phyloP scores from a whole-genome alignment of 2,888 invertebrate species.

The Mechanitis messenoides region DNA sequence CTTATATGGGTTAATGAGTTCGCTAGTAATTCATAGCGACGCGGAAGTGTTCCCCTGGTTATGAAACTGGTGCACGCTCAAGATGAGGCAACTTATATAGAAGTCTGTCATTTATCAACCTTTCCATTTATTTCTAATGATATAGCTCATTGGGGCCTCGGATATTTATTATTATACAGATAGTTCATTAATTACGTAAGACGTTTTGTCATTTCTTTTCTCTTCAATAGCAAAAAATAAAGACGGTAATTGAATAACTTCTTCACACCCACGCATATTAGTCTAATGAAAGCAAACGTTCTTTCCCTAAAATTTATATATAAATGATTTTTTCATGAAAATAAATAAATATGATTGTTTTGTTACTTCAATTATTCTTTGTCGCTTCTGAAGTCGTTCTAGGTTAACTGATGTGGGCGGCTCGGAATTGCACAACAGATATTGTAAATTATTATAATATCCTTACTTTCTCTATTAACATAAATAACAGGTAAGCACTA shows the following conservation, averaged over 20 bases:
- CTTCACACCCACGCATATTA: constrained; percentile 2
- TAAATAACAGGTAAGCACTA: no score
- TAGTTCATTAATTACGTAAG: constrained; percentile 5
- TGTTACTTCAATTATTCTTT: background rate
- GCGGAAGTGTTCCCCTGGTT: constrained; percentile 46
- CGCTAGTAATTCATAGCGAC: constrained; percentile 64
- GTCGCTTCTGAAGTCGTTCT: no score
- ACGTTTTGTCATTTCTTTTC: constrained; percentile 6
- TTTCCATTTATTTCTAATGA: constrained; percentile 24
- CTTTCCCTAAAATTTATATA: constrained; percentile 1
- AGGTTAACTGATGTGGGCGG: no score
- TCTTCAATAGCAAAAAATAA: constrained; percentile 1
- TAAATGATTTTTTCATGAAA: background rate
- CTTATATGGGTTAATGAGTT: constrained; percentile 70
- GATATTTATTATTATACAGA: constrained; percentile 13
- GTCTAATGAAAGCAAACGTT: constrained; percentile 5
- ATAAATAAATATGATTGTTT: background rate
- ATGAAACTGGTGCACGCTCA: constrained; percentile 28
- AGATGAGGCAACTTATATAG: constrained; percentile 27
- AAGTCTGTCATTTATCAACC: constrained; percentile 28
- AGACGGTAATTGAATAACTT: constrained; percentile 4
- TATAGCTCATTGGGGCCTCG: constrained; percentile 6
- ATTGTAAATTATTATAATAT: no score
- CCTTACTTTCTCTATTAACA: no score
- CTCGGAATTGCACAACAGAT: no score